These are phyloP conservation scores for Naja naja DNA, from an alignment of 2,113 vertebrate genomes.

Conservation along the genomic window DNA sequence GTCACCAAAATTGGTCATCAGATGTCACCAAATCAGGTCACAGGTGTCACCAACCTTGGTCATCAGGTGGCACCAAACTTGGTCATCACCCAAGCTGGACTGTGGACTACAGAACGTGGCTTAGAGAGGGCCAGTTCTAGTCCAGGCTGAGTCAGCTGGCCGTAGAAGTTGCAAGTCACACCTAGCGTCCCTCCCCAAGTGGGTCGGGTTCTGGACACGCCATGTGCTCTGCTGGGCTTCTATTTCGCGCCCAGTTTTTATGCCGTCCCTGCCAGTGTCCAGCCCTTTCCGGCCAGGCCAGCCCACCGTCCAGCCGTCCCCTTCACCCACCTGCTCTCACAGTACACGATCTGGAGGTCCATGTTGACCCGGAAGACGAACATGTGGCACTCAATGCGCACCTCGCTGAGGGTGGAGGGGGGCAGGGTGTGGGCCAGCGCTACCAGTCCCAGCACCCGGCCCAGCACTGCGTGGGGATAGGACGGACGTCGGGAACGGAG, in stretches of 20 bases:
- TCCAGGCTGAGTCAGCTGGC: neutral
- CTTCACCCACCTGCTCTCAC: constrained; percentile 82
- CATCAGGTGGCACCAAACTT: no score
- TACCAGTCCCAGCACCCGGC: constrained; percentile 82
- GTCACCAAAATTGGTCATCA: no score
- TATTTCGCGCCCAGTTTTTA: rapidly evolving
- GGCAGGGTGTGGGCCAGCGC: constrained; percentile 85
- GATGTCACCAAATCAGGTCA: no score
- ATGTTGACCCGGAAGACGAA: constrained; percentile 90
- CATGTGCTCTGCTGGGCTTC: neutral
- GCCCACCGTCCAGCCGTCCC: no score
- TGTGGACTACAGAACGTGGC: neutral
- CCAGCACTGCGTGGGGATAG: constrained; percentile 59
- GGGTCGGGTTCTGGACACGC: neutral
- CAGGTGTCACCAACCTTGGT: no score
- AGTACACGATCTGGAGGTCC: constrained; percentile 88
- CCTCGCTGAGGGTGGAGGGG: constrained; percentile 84
- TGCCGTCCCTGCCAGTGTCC: neutral
- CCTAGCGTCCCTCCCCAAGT: neutral
- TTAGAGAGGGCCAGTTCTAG: neutral
- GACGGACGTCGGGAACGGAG: constrained; percentile 71
- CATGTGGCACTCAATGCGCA: constrained; percentile 88
- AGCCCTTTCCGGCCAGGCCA: neutral
- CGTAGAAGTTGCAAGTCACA: neutral
- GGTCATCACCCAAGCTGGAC: neutral